phyloP scores from a whole-genome alignment of 2,797 vertebrate genomes.

The Danio albolineatus region DNA sequence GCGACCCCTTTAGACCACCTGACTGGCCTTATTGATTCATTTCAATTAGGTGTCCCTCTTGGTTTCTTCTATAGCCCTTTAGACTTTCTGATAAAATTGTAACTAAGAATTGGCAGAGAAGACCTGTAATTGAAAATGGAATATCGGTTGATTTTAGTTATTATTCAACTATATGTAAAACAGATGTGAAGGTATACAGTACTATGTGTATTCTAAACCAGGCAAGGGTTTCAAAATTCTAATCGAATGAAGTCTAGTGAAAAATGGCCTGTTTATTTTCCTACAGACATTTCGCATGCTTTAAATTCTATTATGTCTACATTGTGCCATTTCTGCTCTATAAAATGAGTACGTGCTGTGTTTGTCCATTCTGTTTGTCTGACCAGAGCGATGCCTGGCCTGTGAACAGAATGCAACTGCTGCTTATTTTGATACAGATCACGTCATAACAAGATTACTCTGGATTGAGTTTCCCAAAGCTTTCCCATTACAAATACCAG shows the following conservation, averaged over 20 bases:
- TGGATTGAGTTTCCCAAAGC: constrained; percentile 56
- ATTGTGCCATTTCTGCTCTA: constrained; percentile 54
- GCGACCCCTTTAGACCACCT: too few species aligned
- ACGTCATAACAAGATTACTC: constrained; percentile 63
- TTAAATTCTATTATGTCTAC: constrained; percentile 72
- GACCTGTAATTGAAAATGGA: background rate
- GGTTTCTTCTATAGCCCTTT: background rate
- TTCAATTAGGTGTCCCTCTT: too few species aligned
- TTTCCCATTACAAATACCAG: constrained; percentile 72
- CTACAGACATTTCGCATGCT: constrained; percentile 67
- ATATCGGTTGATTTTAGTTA: background rate
- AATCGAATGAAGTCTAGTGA: background rate
- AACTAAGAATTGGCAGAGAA: background rate
- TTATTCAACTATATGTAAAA: background rate
- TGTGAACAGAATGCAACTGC: constrained; percentile 71
- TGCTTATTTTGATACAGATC: constrained; percentile 60
- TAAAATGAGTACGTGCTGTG: constrained; percentile 39
- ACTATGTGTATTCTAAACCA: background rate
- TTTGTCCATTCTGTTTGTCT: constrained; percentile 62
- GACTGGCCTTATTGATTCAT: too few species aligned
- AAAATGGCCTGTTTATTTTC: constrained; percentile 12
- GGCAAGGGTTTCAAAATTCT: constrained; percentile 7
- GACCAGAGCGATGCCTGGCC: constrained; percentile 60
- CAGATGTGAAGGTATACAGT: too few species aligned
- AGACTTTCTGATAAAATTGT: background rate